Percentiles rank a stretch among this genome's conserved stretches.
Evolutionary conservation across 2,797 vertebrate species (phyloP).

Genomic region (Semotilus atromaculatus): DNA sequence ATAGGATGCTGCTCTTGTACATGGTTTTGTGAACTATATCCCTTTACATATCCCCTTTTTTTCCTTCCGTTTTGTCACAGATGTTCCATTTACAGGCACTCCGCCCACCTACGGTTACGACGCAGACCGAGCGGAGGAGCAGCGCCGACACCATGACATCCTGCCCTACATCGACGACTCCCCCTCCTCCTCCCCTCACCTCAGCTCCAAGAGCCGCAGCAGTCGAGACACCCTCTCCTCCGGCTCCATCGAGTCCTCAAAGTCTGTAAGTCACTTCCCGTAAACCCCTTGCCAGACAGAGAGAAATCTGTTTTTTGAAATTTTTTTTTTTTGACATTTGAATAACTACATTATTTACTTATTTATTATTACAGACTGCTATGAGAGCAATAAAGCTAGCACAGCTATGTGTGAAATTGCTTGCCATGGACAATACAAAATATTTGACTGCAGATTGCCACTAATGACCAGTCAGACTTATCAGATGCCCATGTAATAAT

Average conservation of each 20-base stretch:
- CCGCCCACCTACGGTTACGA: conserved; percentile 87
- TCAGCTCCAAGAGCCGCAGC: conserved; percentile 91
- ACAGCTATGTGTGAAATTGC: not conserved
- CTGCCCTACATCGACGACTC: conserved; percentile 97
- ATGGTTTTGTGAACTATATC: not conserved
- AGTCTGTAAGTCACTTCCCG: conserved; percentile 83
- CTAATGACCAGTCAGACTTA: not conserved
- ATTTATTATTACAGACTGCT: not conserved
- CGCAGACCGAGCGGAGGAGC: conserved; percentile 89
- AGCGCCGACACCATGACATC: conserved; percentile 89
- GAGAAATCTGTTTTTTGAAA: not conserved
- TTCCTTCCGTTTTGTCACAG: conserved; percentile 67
- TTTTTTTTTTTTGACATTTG: not conserved
- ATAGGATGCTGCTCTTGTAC: not conserved
- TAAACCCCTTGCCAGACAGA: not conserved
- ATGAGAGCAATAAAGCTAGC: not conserved
- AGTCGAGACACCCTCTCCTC: conserved; percentile 88
- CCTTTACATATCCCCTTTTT: too few species aligned
- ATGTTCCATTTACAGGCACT: conserved; percentile 84
- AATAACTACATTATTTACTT: not conserved
- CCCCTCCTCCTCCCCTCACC: conserved; percentile 92
- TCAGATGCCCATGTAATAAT: not conserved
- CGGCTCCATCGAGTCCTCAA: conserved; percentile 88
- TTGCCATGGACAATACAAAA: not conserved
- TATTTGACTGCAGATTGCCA: not conserved